A percentile compares a stretch with the other conserved stretches of the same genome.
Conservation (phyloP, 2,797 vertebrate species). For the Malurus leucopterus region DNA sequence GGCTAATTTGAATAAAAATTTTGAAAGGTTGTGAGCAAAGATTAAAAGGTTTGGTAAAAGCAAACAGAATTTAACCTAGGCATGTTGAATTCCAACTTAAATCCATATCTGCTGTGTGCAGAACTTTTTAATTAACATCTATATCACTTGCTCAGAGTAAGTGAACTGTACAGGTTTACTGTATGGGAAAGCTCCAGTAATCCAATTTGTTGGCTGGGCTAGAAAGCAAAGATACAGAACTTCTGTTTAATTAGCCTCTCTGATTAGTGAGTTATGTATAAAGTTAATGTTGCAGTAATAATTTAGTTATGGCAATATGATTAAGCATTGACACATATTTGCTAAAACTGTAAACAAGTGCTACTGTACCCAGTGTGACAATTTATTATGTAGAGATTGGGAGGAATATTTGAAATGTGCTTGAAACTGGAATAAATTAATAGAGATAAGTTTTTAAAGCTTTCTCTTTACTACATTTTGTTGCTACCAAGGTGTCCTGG, state of each 20-base stretch:
- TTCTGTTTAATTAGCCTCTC: background rate
- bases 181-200: background rate
- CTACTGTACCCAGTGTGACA: background rate
- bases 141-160: background rate
- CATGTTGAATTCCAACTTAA: background rate
- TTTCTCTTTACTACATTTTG: background rate
- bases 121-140: background rate
- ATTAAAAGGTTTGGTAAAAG: background rate
- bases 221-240: background rate
- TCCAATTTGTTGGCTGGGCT: background rate
- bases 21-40: background rate
- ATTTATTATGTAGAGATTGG: accelerated
- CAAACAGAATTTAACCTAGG: background rate
- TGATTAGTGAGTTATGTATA: background rate
- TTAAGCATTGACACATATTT: background rate
- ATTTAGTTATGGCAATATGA: background rate
- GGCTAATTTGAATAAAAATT: background rate
- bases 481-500: background rate
- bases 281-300: background rate
- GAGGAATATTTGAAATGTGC: background rate
- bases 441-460: background rate
- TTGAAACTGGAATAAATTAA: background rate
- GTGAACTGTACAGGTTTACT: background rate
- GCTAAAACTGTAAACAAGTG: background rate
- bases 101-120: background rate